phyloP scores from a whole-genome alignment of 2,888 invertebrate species.

The Temnothorax rugatulus region DNA sequence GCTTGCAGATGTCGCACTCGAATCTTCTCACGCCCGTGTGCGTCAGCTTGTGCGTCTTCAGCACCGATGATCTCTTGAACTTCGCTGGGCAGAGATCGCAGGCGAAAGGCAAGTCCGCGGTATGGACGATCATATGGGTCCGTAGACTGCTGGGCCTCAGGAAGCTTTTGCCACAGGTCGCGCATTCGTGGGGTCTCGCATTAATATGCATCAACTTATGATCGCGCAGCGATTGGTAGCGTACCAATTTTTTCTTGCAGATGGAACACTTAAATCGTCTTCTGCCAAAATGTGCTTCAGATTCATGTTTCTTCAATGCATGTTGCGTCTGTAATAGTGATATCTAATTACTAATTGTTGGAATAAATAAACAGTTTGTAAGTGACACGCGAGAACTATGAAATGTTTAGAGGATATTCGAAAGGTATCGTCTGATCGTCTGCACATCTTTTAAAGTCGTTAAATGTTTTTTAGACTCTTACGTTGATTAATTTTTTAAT shows the following conservation, averaged over 20 bases:
- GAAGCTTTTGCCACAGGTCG: conserved; percentile 69
- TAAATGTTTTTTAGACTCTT: neutral
- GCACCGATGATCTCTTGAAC: conserved; percentile 73
- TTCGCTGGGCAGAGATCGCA: conserved; percentile 69
- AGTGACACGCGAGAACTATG: neutral
- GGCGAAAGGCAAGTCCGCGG: conserved; percentile 66
- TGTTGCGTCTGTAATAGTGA: conserved; percentile 51
- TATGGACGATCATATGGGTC: conserved; percentile 72
- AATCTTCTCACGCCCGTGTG: conserved; percentile 68
- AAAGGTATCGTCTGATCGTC: neutral
- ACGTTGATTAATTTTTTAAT: neutral
- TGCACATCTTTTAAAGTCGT: neutral
- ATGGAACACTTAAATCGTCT: conserved; percentile 62
- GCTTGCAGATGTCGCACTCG: conserved; percentile 75
- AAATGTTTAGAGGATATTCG: neutral
- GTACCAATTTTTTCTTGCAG: conserved; percentile 68
- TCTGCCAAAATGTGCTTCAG: conserved; percentile 42
- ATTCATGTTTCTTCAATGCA: conserved; percentile 50
- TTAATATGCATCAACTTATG: conserved; percentile 70
- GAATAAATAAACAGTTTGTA: neutral
- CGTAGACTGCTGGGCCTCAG: conserved; percentile 68
- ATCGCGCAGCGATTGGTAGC: conserved; percentile 65
- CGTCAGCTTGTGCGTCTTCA: conserved; percentile 71
- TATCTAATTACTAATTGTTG: neutral
- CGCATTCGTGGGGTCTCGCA: conserved; percentile 66